Conservation (phyloP, 2,888 invertebrate species). For the Trissolcus japonicus region DNA sequence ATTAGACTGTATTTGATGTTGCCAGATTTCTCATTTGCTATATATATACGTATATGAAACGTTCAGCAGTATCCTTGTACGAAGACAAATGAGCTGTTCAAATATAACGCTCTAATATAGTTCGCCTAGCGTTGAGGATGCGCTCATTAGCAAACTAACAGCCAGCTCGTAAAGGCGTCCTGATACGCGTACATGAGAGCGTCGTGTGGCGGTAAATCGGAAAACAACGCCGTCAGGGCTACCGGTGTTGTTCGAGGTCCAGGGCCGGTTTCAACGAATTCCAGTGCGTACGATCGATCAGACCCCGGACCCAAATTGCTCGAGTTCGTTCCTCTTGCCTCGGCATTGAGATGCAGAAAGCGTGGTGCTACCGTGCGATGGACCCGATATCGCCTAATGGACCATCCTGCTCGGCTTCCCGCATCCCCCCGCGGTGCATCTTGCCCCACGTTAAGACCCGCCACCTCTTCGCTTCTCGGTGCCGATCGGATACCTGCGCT, state of each 20-base stretch:
- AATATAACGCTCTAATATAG: slow-evolving; percentile 40
- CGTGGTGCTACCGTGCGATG: slow-evolving; percentile 77
- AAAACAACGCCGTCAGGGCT: slow-evolving; percentile 72
- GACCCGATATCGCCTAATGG: slow-evolving; percentile 76
- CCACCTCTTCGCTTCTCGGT: slow-evolving; percentile 58
- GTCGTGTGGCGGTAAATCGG: slow-evolving; percentile 63
- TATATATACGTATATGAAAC: too few relatives aligned
- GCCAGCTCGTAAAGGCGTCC: slow-evolving; percentile 31
- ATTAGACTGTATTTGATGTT: too few relatives aligned
- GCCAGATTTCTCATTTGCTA: too few relatives aligned
- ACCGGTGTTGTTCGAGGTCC: slow-evolving; percentile 71
- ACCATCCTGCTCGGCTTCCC: slow-evolving; percentile 73
- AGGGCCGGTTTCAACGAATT: slow-evolving; percentile 61
- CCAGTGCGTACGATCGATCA: slow-evolving; percentile 60
- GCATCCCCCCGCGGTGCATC: slow-evolving; percentile 63
- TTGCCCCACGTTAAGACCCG: slow-evolving; percentile 54
- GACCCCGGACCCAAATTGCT: slow-evolving; percentile 61
- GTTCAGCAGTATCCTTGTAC: background rate
- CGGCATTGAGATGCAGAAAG: slow-evolving; percentile 76
- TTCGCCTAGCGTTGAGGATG: slow-evolving; percentile 33
- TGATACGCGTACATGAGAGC: slow-evolving; percentile 49
- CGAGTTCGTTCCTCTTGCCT: slow-evolving; percentile 63
- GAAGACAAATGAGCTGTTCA: slow-evolving; percentile 36
- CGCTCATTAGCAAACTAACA: slow-evolving; percentile 45
- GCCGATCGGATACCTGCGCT: slow-evolving; percentile 51